Evolutionary conservation across 2,113 vertebrate genomes (phyloP), one percentile per base, ranked within the genome.

Genomic region (Epinephelus fuscoguttatus): DNA sequence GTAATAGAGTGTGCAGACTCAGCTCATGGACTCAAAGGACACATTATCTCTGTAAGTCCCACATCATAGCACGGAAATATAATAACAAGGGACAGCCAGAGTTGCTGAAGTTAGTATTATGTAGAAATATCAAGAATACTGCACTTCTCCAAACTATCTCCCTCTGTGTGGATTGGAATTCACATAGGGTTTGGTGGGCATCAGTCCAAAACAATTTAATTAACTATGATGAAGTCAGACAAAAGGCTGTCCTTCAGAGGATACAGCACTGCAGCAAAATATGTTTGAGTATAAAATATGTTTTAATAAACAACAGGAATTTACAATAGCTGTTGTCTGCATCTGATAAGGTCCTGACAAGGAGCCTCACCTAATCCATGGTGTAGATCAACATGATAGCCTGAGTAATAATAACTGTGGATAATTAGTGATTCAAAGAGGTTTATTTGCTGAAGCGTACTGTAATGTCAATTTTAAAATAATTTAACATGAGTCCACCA

Each of bases 1-100:
- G 98, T 99, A n/a, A 99, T 99, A 14, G 98, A 99, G 90, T 99
- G 98, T 68, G 97, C 98, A 0, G 98, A 99, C 94, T 99, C 98
- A 3, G 98, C 98, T 52, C 98, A 99, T 0, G 98, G 98, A 75
- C 95, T 99, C 71, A 98, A 99, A 94, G 98, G 98, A 81, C 98
- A 99, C 92, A 99, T 99, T 87, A 99, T 99, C 93, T 99, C 98
- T 4, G 98, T 98, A 89, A 97, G 98, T 95, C 80, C 67, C 13
- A 45, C 19, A 57, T n/a, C 18, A 23, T 0, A 0, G 17, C 8
- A 21, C 23, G 67, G 10, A 33, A 30, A 21, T 37, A 37, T 37
- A 27, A 53, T 5, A 37, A 52, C 3, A 55, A 12, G 8, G 8
- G 7, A 21, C 2, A 40, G n/a, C 21, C 45, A 25, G 25, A 62